Percentiles rank a stretch among this genome's conserved stretches.
Conservation (phyloP, 2,888 invertebrate genomes). For the Prosapia bicincta region DNA sequence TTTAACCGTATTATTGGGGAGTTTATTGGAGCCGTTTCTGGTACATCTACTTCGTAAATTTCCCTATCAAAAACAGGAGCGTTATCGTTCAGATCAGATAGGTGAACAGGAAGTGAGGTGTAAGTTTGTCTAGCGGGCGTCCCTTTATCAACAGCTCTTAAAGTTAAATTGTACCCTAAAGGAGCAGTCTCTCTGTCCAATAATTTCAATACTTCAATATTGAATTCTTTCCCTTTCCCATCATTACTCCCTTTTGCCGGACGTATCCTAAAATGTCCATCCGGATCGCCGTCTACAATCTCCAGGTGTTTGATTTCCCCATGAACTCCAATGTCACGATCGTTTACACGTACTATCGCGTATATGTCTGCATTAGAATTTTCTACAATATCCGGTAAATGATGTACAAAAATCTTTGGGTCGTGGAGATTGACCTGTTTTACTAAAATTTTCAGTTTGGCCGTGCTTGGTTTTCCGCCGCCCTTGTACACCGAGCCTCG, state of each 20-base stretch:
- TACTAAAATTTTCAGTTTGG: conserved; percentile 72
- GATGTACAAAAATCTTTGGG: conserved; percentile 78
- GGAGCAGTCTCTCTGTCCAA: conserved; percentile 75
- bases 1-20: conserved; percentile 85
- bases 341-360: conserved; percentile 82
- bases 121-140: conserved; percentile 73
- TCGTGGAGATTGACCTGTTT: conserved; percentile 78
- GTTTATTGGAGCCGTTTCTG: conserved; percentile 84
- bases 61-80: conserved; percentile 83
- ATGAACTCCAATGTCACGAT: conserved; percentile 78
- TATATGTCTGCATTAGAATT: conserved; percentile 81
- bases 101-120: conserved; percentile 74
- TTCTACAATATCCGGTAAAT: conserved; percentile 75
- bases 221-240: conserved; percentile 61
- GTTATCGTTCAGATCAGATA: conserved; percentile 80
- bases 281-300: conserved; percentile 86
- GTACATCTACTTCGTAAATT: conserved; percentile 81
- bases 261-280: conserved; percentile 80
- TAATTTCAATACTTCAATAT: conserved; percentile 72
- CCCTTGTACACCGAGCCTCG: conserved; percentile 65
- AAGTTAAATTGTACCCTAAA: conserved; percentile 80
- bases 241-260: conserved; percentile 46
- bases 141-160: conserved; percentile 82
- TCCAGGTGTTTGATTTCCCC: conserved; percentile 79
- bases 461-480: conserved; percentile 63